A percentile compares a stretch with the other conserved stretches of the same genome.
Evolutionary conservation across 2,113 vertebrate genomes (phyloP).

Genomic region (Podiceps cristatus): DNA sequence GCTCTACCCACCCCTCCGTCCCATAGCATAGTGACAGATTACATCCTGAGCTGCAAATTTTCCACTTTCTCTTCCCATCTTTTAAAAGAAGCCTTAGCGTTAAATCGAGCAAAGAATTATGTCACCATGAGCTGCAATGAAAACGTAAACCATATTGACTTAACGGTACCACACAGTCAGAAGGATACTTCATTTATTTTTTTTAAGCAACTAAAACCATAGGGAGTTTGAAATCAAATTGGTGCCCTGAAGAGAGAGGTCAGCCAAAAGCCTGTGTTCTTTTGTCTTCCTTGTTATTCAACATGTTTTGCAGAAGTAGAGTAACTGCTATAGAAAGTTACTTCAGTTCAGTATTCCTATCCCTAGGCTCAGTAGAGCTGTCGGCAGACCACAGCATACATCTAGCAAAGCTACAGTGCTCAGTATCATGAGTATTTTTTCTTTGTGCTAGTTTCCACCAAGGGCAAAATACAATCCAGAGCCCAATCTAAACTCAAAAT

Average conservation of each 20-base stretch:
- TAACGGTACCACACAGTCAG: background rate
- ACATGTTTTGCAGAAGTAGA: background rate
- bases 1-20: background rate
- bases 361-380: background rate
- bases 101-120: background rate
- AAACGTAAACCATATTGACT: background rate
- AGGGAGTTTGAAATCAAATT: background rate
- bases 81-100: background rate
- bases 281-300: background rate
- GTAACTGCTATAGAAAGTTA: background rate
- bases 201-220: background rate
- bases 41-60: background rate
- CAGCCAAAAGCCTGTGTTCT: background rate
- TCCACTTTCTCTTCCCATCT: background rate
- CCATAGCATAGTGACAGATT: background rate
- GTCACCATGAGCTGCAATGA: background rate
- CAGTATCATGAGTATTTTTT: accelerated
- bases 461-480: slow-evolving; percentile 6
- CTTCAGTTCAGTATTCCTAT: background rate
- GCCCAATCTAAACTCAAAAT: background rate
- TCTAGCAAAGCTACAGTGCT: background rate
- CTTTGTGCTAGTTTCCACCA: background rate
- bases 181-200: background rate
- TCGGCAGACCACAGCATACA: background rate
- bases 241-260: background rate